A percentile compares a stretch with the other conserved stretches of the same genome.
phyloP scores from a whole-genome alignment of 2,797 vertebrate genomes.

The Platalea minor region DNA sequence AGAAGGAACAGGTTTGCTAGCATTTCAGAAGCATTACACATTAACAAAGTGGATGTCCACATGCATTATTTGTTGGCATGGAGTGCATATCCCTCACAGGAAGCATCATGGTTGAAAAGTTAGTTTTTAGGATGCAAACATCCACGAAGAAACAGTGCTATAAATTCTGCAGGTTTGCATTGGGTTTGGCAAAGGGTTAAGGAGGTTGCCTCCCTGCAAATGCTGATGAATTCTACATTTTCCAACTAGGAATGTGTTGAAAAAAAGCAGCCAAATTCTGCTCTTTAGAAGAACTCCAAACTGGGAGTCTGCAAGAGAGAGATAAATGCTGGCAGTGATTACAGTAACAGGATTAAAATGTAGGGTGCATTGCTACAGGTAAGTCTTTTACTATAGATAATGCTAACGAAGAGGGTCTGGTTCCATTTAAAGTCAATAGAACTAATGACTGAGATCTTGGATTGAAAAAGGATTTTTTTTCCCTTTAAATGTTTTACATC shows the following conservation, averaged over 20 bases:
- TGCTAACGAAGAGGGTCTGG: conserved; percentile 9
- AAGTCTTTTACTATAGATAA: conserved; percentile 53
- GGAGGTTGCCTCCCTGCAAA: conserved; percentile 68
- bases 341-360: conserved; percentile 78
- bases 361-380: conserved; percentile 58
- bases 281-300: conserved; percentile 84
- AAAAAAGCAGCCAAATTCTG: conserved; percentile 74
- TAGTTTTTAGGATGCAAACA: not conserved
- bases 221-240: conserved; percentile 60
- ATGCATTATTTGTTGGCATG: not conserved
- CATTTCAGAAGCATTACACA: not conserved
- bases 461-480: not conserved
- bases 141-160: not conserved
- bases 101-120: not conserved
- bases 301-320: conserved; percentile 79
- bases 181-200: conserved; percentile 66
- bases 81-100: not conserved
- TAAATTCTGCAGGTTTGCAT: conserved; percentile 17
- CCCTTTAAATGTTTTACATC: not conserved
- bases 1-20: not conserved
- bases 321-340: conserved; percentile 86
- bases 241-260: conserved; percentile 60
- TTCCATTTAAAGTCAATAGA: conserved; percentile 41
- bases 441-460: not conserved
- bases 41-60: not conserved